Conservation (phyloP, 2,888 invertebrate genomes). For the Drosophila ustulata region DNA sequence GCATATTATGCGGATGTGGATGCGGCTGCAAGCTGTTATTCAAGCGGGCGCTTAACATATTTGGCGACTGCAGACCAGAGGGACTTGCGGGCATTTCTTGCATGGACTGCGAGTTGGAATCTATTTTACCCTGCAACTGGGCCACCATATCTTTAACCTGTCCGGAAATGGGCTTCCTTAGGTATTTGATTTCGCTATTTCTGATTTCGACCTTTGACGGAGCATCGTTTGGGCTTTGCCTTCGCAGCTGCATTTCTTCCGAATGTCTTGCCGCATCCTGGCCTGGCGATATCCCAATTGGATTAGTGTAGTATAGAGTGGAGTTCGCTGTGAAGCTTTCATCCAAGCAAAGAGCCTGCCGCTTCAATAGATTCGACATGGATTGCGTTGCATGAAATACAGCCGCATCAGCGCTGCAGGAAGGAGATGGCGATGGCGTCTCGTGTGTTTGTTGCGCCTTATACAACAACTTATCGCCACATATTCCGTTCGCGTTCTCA, state of each 20-base stretch:
- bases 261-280: neutral
- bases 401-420: conserved; percentile 41
- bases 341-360: conserved; percentile 66
- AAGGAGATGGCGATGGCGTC: conserved; percentile 42
- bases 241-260: conserved; percentile 29
- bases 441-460: conserved; percentile 56
- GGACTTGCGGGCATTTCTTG: conserved; percentile 7
- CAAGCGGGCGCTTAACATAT: conserved; percentile 16
- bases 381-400: conserved; percentile 22
- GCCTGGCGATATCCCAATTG: conserved; percentile 24
- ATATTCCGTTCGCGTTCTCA: conserved; percentile 51
- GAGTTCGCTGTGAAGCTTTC: conserved; percentile 46
- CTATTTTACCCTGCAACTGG: conserved; percentile 71
- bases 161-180: conserved; percentile 73
- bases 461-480: conserved; percentile 63
- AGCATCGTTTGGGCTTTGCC: conserved; percentile 41
- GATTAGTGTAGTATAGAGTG: conserved; percentile 51
- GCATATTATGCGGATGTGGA: conserved; percentile 7
- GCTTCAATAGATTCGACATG: conserved; percentile 59
- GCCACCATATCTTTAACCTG: conserved; percentile 79
- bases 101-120: conserved; percentile 34
- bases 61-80: conserved; percentile 23
- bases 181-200: conserved; percentile 76
- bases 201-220: conserved; percentile 59
- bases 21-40: conserved; percentile 40